Base-by-base conservation (phyloP, 1,140 invertebrate genomes). In the Andrena cerasifolii region DNA sequence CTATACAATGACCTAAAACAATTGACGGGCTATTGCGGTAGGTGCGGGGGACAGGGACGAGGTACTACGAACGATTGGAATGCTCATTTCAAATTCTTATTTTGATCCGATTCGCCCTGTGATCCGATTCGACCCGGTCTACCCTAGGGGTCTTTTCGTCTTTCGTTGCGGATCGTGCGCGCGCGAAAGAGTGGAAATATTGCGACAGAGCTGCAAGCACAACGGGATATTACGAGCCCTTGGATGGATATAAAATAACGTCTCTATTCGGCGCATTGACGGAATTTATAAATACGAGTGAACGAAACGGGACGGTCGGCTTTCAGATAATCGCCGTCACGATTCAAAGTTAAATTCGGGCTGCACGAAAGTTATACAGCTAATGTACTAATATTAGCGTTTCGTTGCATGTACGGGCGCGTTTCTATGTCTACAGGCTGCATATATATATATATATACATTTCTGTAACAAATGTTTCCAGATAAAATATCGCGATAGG, bases 351-450 rank as follows among this genome's bases (percentile, higher is more conserved):
- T 8, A 1, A 36, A 36, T 26, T 10, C n/a, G 33, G n/a, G 33
- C 8, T 24, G n/a, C n/a, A n/a, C 6, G 21, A 49, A 47, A 72
- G 33, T 68, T 68, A 54, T n/a, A 21, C 16, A 31, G 36, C 33
- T 43, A 43, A 56, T 54, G 18, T 40, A 56, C 36, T n/a, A 56
- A 56, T 26, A 54, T 56, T 54, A 28, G 51, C 66, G 40, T 12
- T 8, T 7, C 51, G 14, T 26, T 33, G 66, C 24, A 40, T 43
- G 26, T 26, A 8, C 21, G 24, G 21, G 40, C 16, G 24, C 26
- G 24, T 56, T 40, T 21, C 16, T n/a, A 8, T 43, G 1, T 8
- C 16, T 54, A 28, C 58, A 6, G 7, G n/a, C 7, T 40, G 28
- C 8, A 33, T 49, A 51, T 68, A 28, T 26, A 56, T 28, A 53